Conservation (phyloP, 2,113 vertebrate species). For the Muscicapa adusta region DNA sequence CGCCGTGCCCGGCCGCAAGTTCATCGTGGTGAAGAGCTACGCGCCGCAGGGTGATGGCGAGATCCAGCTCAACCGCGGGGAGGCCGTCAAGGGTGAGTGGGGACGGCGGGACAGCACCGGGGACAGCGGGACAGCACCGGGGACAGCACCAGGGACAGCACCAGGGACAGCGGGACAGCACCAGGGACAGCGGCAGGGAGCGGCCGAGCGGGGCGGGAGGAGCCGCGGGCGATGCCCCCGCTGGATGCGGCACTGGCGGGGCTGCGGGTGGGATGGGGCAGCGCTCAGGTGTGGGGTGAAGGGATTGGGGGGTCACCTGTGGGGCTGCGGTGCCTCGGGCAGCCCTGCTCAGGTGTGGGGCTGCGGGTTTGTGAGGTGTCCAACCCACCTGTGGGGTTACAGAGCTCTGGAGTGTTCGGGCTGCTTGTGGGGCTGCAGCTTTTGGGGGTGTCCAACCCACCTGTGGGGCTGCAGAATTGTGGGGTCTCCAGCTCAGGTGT, state of each 20-base stretch:
- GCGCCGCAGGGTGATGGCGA: background rate
- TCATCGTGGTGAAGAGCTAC: background rate
- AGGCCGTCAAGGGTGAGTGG: background rate
- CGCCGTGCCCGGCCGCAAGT: background rate
- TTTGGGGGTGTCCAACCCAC: too few species aligned
- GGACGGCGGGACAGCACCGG: background rate
- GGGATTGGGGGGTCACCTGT: background rate
- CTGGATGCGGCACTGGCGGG: background rate
- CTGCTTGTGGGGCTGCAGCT: too few species aligned
- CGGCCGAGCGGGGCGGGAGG: background rate
- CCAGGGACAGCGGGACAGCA: too few species aligned
- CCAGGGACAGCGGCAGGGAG: background rate
- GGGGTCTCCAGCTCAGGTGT: too few species aligned
- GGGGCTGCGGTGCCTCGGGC: too few species aligned
- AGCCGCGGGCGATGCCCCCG: background rate
- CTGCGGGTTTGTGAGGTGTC: too few species aligned
- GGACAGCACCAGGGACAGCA: background rate
- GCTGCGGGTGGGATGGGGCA: background rate
- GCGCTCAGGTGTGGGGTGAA: background rate
- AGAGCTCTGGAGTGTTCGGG: too few species aligned
- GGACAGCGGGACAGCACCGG: background rate
- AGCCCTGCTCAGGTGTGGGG: too few species aligned
- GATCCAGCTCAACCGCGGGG: background rate
- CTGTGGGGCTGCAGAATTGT: too few species aligned
- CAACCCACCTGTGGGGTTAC: too few species aligned